Conservation (phyloP, 30 jellyfish, hydroid and myxozoan species). For the Aurelia aurita complex sp. Pacific region DNA sequence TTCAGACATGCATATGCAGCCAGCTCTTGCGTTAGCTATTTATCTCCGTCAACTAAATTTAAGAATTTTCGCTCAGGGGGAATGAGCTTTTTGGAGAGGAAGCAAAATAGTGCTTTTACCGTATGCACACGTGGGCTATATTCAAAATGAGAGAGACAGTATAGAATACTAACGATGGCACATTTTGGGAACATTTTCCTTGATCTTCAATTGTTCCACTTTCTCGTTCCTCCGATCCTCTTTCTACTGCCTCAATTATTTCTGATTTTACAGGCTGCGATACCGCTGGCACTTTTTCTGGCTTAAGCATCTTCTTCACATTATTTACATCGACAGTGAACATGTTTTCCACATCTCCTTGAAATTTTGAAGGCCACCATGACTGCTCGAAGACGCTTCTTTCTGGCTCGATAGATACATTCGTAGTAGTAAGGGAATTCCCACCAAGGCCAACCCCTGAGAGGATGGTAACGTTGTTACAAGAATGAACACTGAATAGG, state of each 20-base stretch:
- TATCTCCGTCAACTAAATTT: too few relatives aligned
- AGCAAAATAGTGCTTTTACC: too few relatives aligned
- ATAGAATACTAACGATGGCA: slow-evolving; percentile 43
- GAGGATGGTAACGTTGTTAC: slow-evolving; percentile 16
- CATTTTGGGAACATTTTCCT: slow-evolving; percentile 24
- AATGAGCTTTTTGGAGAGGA: too few relatives aligned
- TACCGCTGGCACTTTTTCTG: slow-evolving; percentile 15
- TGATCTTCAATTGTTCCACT: slow-evolving; percentile 46
- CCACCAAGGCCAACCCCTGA: slow-evolving; percentile 72
- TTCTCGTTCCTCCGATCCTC: slow-evolving; percentile 5
- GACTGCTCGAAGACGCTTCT: slow-evolving; percentile 14
- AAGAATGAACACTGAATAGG: slow-evolving; percentile 21
- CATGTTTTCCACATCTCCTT: slow-evolving; percentile 21
- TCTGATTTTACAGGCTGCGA: slow-evolving; percentile 10
- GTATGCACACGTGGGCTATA: too few relatives aligned
- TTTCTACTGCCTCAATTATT: neutral
- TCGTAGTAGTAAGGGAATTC: slow-evolving; percentile 46
- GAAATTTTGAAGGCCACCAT: slow-evolving; percentile 32
- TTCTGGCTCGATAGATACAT: slow-evolving; percentile 27
- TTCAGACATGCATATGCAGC: too few relatives aligned
- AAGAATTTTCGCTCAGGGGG: too few relatives aligned
- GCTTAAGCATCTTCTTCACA: slow-evolving; percentile 15
- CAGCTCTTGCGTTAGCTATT: too few relatives aligned
- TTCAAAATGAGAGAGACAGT: too few relatives aligned
- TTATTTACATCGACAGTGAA: slow-evolving; percentile 19